phyloP scores from a whole-genome alignment of 2,888 invertebrate genomes.

The Idaea biselata region DNA sequence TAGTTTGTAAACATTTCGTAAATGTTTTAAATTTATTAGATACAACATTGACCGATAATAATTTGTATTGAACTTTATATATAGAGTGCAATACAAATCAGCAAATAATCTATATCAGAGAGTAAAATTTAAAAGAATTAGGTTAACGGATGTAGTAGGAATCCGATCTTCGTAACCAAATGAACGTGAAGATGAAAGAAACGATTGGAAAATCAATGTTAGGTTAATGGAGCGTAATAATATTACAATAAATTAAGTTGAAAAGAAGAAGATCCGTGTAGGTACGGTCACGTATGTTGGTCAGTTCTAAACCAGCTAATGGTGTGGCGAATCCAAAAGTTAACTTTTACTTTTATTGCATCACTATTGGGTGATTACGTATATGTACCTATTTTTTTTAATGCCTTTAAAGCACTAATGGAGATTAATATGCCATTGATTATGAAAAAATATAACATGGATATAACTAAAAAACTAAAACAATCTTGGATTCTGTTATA shows the following conservation, averaged over 20 bases:
- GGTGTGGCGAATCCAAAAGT: neutral
- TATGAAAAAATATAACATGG: neutral
- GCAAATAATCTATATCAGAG: neutral
- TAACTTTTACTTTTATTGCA: neutral
- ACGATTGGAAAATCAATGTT: neutral
- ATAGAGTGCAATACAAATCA: too few species aligned
- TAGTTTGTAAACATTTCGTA: too few species aligned
- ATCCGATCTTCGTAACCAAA: neutral
- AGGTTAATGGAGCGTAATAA: neutral
- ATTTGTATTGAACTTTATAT: too few species aligned
- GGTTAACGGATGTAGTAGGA: neutral
- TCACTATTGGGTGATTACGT: neutral
- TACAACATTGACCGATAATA: too few species aligned
- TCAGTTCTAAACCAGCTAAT: neutral
- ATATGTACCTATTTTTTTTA: neutral
- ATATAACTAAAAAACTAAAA: neutral
- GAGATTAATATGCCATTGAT: neutral
- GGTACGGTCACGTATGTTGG: neutral
- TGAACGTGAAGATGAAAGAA: neutral
- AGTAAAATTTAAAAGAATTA: neutral
- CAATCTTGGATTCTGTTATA: neutral
- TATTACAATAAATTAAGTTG: neutral
- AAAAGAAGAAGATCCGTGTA: neutral
- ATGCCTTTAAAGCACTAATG: neutral
- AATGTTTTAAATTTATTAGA: too few species aligned